Evolutionary conservation across 2,888 invertebrate species (phyloP), one percentile per base, ranked within the genome.

Genomic region (Imbricaverruca yamaguchii): DNA sequence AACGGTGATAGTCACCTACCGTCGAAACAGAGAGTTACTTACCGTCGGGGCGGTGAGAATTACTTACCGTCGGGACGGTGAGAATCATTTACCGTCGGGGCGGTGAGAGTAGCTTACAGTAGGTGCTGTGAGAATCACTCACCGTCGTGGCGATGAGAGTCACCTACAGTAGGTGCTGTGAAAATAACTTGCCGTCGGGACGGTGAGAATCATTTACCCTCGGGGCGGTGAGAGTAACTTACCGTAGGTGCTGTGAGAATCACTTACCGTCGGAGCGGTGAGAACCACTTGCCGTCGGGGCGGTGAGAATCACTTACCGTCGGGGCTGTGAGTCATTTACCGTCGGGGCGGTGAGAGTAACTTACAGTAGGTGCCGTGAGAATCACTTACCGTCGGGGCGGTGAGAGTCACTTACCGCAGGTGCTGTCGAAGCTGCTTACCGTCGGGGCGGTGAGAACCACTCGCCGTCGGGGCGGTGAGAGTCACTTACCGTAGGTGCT

Each of bases 181-280:
- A 6, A 18, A 10, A 10, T 61, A 6, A 18, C 11, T 84, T 83
- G 15, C 82, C 83, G 25, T 83, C 84, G 13, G 83, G 82, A 67
- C 84, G 84, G 80, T 85, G 84, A 67, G 80, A 18, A 12, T 87
- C 4, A 91, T 87, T 85, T 91, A 91, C 83, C 91, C 89, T 80
- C 92, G 90, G 0, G 96, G 94, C 84, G 93, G 92, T 0, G 93
- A 92, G 85, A n/a, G n/a, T n/a, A n/a, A n/a, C n/a, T n/a, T n/a
- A n/a, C n/a, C n/a, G n/a, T 15, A 7, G 12, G 61, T 7, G 61
- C 15, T 6, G 18, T 18, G 61, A 6, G 61, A 10, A 10, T 61
- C 13, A 18, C 11, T 84, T 83, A 13, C 83, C 91, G 89, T 80
- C 92, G 12, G 61, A 10, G 61, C 15, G 13, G 18, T 18, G 61